Base-by-base conservation (phyloP, 2,113 vertebrate genomes). In the Heteronetta atricapilla region DNA sequence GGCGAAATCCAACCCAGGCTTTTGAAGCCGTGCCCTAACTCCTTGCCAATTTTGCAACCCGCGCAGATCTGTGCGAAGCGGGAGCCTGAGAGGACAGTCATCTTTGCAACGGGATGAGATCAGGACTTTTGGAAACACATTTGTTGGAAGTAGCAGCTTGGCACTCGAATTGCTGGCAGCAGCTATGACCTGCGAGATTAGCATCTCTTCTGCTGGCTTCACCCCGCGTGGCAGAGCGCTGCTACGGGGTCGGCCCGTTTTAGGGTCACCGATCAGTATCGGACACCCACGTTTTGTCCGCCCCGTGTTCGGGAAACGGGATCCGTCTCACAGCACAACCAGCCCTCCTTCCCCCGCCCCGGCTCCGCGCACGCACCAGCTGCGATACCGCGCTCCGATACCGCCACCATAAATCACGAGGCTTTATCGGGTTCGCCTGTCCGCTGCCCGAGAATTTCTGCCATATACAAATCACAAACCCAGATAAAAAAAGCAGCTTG, bases 161-260 rank as follows among this genome's bases (percentile, higher is more conserved):
- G 94, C 95, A 93, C 93, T 78, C 0, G 18, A 92, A 84, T 67
- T 94, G 94, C 94, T 97, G 97, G 97, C 95, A 94, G 95, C 84
- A 97, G 97, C 95, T 97, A 66, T 96, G 96, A 97, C 85, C 91
- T 94, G 95, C 4, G 72, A 42, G 94, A 97, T 96, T 96, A 94
- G 62, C 95, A 97, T 96, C 96, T 97, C 95, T 22, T 86, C 92
- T 63, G 64, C 66, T 82, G 78, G 94, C 97, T 96, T 96, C 90
- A 86, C 75, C 96, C 89, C n/a, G 17, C 29, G 95, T 95, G 3
- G 56, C 77, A 52, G 38, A 83, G 88, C 8, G 60, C 58, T 20
- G 82, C 81, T 90, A 42, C 70, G 58, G 82, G 88, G 90, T 26
- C 48, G 7, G 69, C 48, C 59, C 75, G 81, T 80, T 94, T 94